A percentile compares a stretch with the other conserved stretches of the same genome.
Evolutionary conservation across 2,888 invertebrate genomes (phyloP).

Genomic region (Piscicola geometra): DNA sequence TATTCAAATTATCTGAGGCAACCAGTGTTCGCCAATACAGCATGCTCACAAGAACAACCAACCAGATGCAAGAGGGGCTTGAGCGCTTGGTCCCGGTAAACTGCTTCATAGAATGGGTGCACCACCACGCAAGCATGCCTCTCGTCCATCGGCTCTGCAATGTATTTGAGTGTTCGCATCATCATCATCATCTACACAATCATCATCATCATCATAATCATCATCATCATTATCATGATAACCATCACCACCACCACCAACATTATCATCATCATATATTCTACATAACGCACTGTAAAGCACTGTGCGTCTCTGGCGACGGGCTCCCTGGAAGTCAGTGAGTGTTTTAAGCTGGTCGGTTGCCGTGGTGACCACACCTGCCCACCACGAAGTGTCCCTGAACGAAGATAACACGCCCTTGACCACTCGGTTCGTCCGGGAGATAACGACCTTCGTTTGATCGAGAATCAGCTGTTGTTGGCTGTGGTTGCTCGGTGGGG

Average conservation of each 20-base stretch:
- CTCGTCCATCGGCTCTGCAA: not conserved
- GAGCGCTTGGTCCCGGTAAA: not conserved
- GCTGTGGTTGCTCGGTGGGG: too few species aligned
- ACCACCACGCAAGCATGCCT: not conserved
- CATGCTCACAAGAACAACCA: not conserved
- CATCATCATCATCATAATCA: too few species aligned
- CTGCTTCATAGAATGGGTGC: not conserved
- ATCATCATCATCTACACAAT: too few species aligned
- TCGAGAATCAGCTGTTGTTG: not conserved
- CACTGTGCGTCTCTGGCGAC: not conserved
- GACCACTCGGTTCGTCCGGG: not conserved
- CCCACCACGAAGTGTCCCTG: constrained; percentile 9
- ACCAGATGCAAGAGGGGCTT: not conserved
- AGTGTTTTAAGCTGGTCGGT: not conserved
- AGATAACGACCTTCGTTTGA: constrained; percentile 11
- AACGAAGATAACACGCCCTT: not conserved
- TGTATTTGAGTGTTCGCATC: too few species aligned
- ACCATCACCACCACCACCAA: not conserved
- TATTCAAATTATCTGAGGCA: not conserved
- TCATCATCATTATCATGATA: too few species aligned
- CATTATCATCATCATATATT: not conserved
- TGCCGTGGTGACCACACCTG: constrained; percentile 5
- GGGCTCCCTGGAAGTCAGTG: not conserved
- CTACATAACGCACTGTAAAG: not conserved
- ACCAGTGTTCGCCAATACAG: not conserved